Evolutionary conservation across 2,113 vertebrate species (phyloP), one percentile per base, ranked within the genome.

Genomic region (Lepisosteus oculatus): DNA sequence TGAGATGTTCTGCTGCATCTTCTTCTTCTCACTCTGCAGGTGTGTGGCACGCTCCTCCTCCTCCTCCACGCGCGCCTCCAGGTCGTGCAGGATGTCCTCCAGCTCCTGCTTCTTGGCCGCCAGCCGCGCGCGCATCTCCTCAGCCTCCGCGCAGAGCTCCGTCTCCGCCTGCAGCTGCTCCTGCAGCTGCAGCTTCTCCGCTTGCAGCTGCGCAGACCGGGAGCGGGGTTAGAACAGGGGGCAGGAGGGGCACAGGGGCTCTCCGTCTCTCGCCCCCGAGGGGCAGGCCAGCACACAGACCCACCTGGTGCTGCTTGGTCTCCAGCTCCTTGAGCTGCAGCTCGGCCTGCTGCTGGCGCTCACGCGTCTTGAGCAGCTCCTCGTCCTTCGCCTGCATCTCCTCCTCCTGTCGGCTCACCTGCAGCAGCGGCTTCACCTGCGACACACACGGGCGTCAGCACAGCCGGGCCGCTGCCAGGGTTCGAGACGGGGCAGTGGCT

Each of bases 141-240:
- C 97, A 0, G 97, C 96, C 83, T 99, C 97, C 0, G 96, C 96
- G 5, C 96, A 99, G 47, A 99, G 94, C 43, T 99, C 97, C 0
- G 95, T 98, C 81, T 99, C 97, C 0, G 97, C 97, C 85, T 99
- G 97, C 29, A 99, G 91, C 87, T 99, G 97, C 86, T 99, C 97
- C 85, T 99, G 97, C 47, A 99, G 90, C 72, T 97, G 96, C 86
- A 93, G 45, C 86, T 99, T 99, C 91, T 99, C 97, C 0, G 92
- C 88, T 77, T 82, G 80, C 47, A 99, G 81, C 97, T 99, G 67
- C 4, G 6, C 3, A 4, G 67, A 65, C 0, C 45, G 3, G 68
- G 41, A 61, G 3, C 56, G 3, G 41, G 3, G 17, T 4, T 4
- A 43, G 3, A 15, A 3, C 3, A 42, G 8, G 7, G 55, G 55